Conservation (phyloP, 2,888 invertebrate genomes). For the Meliscaeva auricollis region DNA sequence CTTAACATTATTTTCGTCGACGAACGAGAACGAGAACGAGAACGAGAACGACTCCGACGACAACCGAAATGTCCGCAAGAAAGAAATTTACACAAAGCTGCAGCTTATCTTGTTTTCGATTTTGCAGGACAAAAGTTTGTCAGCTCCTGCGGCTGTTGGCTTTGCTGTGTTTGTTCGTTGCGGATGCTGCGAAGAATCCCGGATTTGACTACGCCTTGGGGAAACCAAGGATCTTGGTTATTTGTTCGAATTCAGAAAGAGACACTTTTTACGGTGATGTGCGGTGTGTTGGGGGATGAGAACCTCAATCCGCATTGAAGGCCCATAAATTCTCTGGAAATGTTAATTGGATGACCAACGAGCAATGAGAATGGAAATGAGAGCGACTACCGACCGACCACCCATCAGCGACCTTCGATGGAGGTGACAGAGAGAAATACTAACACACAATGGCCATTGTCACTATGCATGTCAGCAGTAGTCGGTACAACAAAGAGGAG, state of each 20-base stretch:
- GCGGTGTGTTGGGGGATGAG: no score
- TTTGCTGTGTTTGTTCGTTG: slow-evolving; percentile 32
- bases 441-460: slow-evolving; percentile 61
- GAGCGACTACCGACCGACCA: slow-evolving; percentile 55
- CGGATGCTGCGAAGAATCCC: slow-evolving; percentile 43
- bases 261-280: neutral
- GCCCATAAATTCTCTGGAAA: slow-evolving; percentile 52
- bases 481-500: slow-evolving; percentile 63
- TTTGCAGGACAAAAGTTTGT: slow-evolving; percentile 71
- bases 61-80: neutral
- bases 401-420: slow-evolving; percentile 59
- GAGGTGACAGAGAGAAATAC: slow-evolving; percentile 53
- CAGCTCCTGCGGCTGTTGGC: slow-evolving; percentile 51
- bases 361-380: neutral
- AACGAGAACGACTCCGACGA: neutral
- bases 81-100: slow-evolving; percentile 59
- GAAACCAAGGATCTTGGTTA: slow-evolving; percentile 46
- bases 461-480: neutral
- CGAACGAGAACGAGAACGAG: no score
- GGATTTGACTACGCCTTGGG: slow-evolving; percentile 54
- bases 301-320: slow-evolving; percentile 53
- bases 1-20: slow-evolving; percentile 41
- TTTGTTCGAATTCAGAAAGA: slow-evolving; percentile 38
- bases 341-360: slow-evolving; percentile 69
- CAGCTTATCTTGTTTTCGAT: slow-evolving; percentile 72